These are phyloP conservation scores for Eulemur mongoz DNA, from an alignment of 2,797 vertebrate species.

Conservation along the genomic window DNA sequence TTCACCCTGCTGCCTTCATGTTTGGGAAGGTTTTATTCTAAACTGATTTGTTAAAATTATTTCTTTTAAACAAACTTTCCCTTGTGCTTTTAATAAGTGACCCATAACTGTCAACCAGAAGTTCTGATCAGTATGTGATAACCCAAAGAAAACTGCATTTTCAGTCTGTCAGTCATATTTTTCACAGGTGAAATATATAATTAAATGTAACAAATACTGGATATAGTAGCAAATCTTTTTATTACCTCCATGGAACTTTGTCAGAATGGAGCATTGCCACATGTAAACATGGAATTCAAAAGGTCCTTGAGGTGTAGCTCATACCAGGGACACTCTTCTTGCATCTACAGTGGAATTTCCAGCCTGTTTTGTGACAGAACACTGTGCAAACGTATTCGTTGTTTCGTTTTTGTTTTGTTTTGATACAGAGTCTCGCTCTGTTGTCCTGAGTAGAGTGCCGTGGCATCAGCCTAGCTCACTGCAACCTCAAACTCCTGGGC, in stretches of 20 bases:
- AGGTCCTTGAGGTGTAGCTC: background rate
- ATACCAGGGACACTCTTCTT: background rate
- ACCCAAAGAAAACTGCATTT: background rate
- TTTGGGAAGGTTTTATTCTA: conserved; percentile 26
- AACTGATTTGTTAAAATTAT: background rate
- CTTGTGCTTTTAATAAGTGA: background rate
- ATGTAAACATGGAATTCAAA: background rate
- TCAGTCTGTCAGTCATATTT: background rate
- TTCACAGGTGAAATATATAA: background rate
- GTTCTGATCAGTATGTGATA: background rate
- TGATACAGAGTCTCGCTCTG: no score
- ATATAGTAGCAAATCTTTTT: background rate
- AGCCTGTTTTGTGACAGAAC: background rate
- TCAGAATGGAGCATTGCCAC: background rate
- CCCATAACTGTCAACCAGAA: background rate
- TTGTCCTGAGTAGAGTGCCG: no score
- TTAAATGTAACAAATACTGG: background rate
- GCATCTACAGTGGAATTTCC: background rate
- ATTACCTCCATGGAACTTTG: background rate
- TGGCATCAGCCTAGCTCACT: no score
- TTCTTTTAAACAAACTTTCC: background rate
- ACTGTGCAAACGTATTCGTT: background rate
- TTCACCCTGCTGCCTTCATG: background rate
- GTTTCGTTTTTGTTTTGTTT: no score
- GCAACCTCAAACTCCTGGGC: no score